A percentile compares a stretch with the other conserved stretches of the same genome.
These are phyloP conservation scores for Ctenopoma kingsleyae DNA, from an alignment of 2,797 vertebrate species.

Conservation along the genomic window DNA sequence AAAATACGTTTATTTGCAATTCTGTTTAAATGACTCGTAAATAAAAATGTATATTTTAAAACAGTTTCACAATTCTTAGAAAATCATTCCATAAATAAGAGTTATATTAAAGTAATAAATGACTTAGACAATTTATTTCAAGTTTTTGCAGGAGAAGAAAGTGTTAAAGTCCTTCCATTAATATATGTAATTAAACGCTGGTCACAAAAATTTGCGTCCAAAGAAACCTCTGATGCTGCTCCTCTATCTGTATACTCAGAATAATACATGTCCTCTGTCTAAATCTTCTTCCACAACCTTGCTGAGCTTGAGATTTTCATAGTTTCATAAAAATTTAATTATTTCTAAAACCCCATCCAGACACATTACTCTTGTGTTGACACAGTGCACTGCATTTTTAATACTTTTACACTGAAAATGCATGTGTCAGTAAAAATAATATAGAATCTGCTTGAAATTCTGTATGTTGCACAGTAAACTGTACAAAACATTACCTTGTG, in stretches of 20 bases:
- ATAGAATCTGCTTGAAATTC: neutral
- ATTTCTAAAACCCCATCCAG: conserved; percentile 20
- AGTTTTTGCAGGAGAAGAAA: neutral
- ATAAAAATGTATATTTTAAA: neutral
- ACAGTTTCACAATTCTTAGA: too few relatives aligned
- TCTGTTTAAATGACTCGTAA: neutral
- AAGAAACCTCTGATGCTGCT: neutral
- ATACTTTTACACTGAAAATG: conserved; percentile 11
- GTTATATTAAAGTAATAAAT: too few relatives aligned
- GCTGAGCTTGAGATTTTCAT: conserved; percentile 1
- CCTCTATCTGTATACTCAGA: neutral
- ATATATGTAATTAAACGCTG: neutral
- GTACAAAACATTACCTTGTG: neutral
- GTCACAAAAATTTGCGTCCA: neutral
- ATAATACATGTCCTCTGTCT: neutral
- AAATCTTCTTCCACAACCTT: neutral
- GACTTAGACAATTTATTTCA: neutral
- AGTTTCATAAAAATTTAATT: conserved; percentile 39
- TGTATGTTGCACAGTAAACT: neutral
- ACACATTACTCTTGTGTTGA: conserved; percentile 5
- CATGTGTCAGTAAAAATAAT: neutral
- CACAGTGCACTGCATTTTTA: neutral
- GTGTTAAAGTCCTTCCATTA: neutral
- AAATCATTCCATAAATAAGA: too few relatives aligned
- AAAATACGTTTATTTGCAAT: neutral